phyloP scores from a whole-genome alignment of 2,888 invertebrate genomes.

The Cylindroiulus punctatus region DNA sequence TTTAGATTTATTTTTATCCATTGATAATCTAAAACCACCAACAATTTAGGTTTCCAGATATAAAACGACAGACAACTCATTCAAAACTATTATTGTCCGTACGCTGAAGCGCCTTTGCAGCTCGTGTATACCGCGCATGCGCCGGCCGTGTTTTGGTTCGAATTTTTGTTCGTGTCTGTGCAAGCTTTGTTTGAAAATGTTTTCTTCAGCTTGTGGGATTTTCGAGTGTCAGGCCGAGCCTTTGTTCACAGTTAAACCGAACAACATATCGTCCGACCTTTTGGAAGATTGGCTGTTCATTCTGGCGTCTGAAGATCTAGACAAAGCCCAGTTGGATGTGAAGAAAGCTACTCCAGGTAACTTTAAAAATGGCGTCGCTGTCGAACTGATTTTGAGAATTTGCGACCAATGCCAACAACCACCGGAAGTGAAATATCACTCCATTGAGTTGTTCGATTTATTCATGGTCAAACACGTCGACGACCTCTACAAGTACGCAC shows the following conservation, averaged over 20 bases:
- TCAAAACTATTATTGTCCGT: not conserved
- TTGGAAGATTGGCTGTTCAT: conserved; percentile 62
- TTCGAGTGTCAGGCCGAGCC: conserved; percentile 5
- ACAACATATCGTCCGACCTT: conserved; percentile 30
- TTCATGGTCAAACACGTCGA: conserved; percentile 64
- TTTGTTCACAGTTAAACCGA: not conserved
- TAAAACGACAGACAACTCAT: not conserved
- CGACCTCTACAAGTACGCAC: conserved; percentile 63
- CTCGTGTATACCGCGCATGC: not conserved
- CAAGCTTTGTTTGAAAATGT: not conserved
- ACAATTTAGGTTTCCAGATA: not conserved
- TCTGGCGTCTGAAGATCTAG: conserved; percentile 60
- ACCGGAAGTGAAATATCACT: conserved; percentile 63
- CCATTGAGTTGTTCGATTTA: conserved; percentile 64
- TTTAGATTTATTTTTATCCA: not conserved
- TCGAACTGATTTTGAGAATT: conserved; percentile 63
- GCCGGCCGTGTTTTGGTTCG: not conserved
- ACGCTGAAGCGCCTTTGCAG: not conserved
- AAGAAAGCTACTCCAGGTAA: conserved; percentile 60
- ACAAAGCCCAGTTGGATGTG: not conserved
- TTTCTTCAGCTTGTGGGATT: not conserved
- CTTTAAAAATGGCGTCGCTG: conserved; percentile 61
- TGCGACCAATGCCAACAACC: conserved; percentile 63
- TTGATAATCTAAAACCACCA: not conserved
- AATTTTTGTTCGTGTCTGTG: too few species aligned